Evolutionary conservation across 2,888 invertebrate species (phyloP).

Genomic region (Mylabris sibirica): DNA sequence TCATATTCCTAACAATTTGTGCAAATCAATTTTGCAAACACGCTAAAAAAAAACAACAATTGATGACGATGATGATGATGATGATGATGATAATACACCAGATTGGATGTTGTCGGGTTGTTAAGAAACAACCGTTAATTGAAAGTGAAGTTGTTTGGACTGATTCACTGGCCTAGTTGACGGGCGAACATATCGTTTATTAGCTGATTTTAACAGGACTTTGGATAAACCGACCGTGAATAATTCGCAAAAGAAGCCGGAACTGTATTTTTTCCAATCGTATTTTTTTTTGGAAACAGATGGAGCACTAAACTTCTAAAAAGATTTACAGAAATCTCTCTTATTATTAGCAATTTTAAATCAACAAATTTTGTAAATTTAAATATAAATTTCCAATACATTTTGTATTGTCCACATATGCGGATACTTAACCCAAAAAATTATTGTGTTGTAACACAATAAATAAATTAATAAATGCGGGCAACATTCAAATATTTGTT

Average conservation of each 20-base stretch:
- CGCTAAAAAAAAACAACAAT: not conserved
- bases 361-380: not conserved
- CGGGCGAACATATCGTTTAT: constrained; percentile 34
- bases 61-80: not conserved
- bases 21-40: not conserved
- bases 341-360: not conserved
- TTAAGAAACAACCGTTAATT: constrained; percentile 51
- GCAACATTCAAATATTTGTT: constrained; percentile 21
- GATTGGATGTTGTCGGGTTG: constrained; percentile 20
- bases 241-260: constrained; percentile 7
- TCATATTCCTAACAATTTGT: not conserved
- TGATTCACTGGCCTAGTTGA: constrained; percentile 56
- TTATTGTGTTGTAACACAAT: constrained; percentile 34
- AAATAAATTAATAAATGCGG: constrained; percentile 39
- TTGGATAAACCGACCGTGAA: constrained; percentile 14
- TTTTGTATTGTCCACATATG: constrained; percentile 11
- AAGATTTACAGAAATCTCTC: not conserved
- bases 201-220: constrained; percentile 16
- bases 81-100: constrained; percentile 1
- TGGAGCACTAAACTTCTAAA: not conserved
- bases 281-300: not conserved
- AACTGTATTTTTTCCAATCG: not conserved
- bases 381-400: not conserved
- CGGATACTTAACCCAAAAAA: constrained; percentile 36
- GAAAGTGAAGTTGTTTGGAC: constrained; percentile 57